A percentile compares a stretch with the other conserved stretches of the same genome.
These are phyloP conservation scores for Gadus chalcogrammus DNA, from an alignment of 2,113 vertebrate genomes.

Conservation along the genomic window DNA sequence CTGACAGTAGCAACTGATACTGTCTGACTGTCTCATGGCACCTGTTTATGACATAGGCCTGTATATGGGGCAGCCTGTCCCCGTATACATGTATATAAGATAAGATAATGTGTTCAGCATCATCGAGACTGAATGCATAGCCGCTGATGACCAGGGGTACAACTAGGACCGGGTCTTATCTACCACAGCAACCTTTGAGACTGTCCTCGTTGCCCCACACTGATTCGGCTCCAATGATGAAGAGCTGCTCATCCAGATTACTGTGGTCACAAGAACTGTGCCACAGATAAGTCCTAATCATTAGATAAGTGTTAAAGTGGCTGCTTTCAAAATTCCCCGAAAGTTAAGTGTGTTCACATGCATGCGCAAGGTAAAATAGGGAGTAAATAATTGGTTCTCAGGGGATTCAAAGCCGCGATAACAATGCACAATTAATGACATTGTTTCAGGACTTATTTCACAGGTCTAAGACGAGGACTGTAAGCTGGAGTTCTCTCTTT, in stretches of 20 bases:
- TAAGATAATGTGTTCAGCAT: constrained; percentile 40
- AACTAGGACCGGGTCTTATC: constrained; percentile 52
- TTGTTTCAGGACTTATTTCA: too few relatives aligned
- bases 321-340: too few relatives aligned
- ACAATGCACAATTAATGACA: too few relatives aligned
- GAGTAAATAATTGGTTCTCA: too few relatives aligned
- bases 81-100: neutral
- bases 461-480: too few relatives aligned
- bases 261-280: constrained; percentile 32
- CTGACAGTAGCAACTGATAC: too few relatives aligned
- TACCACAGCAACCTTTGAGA: constrained; percentile 64
- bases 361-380: too few relatives aligned
- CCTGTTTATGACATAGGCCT: too few relatives aligned
- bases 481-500: too few relatives aligned
- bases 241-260: constrained; percentile 20
- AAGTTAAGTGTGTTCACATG: too few relatives aligned
- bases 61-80: neutral
- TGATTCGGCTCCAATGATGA: constrained; percentile 34
- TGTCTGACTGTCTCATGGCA: too few relatives aligned
- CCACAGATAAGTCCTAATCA: constrained; percentile 30
- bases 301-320: constrained; percentile 19
- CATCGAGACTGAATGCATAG: constrained; percentile 28
- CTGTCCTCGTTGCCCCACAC: constrained; percentile 33
- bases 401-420: too few relatives aligned
- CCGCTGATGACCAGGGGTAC: constrained; percentile 33